These are phyloP conservation scores for Mythimna ferrago DNA, from an alignment of 2,888 invertebrate species.

Conservation along the genomic window DNA sequence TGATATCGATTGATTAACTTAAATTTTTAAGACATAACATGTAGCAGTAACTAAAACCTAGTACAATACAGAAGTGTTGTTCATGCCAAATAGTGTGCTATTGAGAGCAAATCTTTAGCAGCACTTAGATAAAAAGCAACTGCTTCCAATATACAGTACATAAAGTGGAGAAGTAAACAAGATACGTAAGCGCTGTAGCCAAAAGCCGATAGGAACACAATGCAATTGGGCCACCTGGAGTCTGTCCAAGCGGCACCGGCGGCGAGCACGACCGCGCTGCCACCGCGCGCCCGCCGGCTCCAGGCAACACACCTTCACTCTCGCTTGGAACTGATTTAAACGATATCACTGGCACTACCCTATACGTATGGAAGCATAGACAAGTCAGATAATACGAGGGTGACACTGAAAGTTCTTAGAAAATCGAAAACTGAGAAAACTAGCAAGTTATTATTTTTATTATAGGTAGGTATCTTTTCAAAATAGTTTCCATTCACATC, in stretches of 20 bases:
- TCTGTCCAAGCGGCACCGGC: slow-evolving; percentile 43
- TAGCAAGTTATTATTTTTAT: too few relatives aligned
- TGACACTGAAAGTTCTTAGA: too few relatives aligned
- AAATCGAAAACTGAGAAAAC: too few relatives aligned
- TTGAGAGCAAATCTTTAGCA: slow-evolving; percentile 9
- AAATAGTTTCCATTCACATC: too few relatives aligned
- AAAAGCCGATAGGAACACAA: slow-evolving; percentile 43
- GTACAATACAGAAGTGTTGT: neutral
- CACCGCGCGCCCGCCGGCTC: slow-evolving; percentile 5
- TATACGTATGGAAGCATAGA: neutral
- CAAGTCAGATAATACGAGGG: neutral
- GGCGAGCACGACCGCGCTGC: slow-evolving; percentile 11
- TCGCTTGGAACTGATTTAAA: slow-evolving; percentile 11
- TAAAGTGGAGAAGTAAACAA: slow-evolving; percentile 20
- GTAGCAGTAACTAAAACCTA: neutral
- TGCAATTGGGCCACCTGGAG: slow-evolving; percentile 59
- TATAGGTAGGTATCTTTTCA: too few relatives aligned
- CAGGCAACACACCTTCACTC: slow-evolving; percentile 27
- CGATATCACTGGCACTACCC: neutral
- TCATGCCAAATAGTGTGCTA: slow-evolving; percentile 7
- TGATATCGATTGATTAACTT: neutral
- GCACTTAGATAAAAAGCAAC: slow-evolving; percentile 8
- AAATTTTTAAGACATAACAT: neutral
- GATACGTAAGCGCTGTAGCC: slow-evolving; percentile 34
- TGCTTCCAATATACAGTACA: slow-evolving; percentile 8